Base-by-base conservation (phyloP, 2,113 vertebrate genomes). In the Ophthalmolycus amberensis region DNA sequence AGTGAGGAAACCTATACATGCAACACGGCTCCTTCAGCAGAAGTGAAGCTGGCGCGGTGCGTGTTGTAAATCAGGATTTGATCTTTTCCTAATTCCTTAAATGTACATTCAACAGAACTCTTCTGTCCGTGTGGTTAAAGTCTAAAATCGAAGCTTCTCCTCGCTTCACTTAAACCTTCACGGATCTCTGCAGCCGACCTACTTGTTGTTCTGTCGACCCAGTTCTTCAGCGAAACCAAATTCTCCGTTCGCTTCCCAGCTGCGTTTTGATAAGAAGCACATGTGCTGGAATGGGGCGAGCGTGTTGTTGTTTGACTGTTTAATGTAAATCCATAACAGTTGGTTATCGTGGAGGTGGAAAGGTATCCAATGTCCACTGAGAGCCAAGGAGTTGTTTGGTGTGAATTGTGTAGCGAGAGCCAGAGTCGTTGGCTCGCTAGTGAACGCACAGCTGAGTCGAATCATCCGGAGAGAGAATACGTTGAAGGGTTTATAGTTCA, bases 201-300 rank as follows among this genome's bases (percentile, higher is more conserved):
- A 12, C 87, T 83, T 68, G 77, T 85, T 58, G 65, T 81, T 77
- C 69, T 7, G 37, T 59, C 54, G 32, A 79, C 78, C 67, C 69
- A 69, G 64, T 91, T 88, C 68, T 80, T 44, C 37, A 58, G 56
- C 34, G 48, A 60, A 84, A 88, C 89, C 77, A 72, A 83, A 86
- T 87, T 83, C 86, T 79, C 73, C 29, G 66, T 65, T 77, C 8
- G 16, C 79, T 66, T 84, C 62, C 83, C 85, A 80, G 88, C 82
- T 84, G 90, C 1, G 46, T 68, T 79, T 63, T 87, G 77, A 93
- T 90, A 77, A 88, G 67, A 91, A 91, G 78, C 92, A 88, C 88
- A 90, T 92, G 90, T 88, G 84, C 82, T 88, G 86, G 64, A 84
- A 29, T 1, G 42, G 67, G 66, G 22, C 0, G 3, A 77, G 66